Conservation (phyloP, 1,140 invertebrate species). For the Achatina immaculata region DNA sequence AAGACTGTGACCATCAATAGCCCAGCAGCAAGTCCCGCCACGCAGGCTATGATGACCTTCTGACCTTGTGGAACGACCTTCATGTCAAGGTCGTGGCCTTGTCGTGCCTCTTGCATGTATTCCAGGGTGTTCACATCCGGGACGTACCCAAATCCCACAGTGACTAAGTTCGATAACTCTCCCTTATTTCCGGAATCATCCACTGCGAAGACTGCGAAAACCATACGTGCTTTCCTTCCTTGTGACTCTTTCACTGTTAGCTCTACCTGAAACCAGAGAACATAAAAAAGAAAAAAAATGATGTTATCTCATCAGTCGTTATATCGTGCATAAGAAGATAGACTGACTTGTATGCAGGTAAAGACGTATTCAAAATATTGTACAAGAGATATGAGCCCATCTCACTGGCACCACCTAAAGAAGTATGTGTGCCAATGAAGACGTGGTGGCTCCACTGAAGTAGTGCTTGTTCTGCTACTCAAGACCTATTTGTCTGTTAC, state of each 20-base stretch:
- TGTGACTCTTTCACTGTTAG: not conserved
- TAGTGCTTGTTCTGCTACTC: no score
- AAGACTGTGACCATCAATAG: slow-evolving; percentile 30
- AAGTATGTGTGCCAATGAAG: no score
- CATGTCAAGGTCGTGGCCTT: not conserved
- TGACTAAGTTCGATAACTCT: slow-evolving; percentile 75
- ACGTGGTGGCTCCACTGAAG: no score
- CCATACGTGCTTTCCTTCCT: slow-evolving; percentile 47
- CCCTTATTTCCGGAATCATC: slow-evolving; percentile 69
- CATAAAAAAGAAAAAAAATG: not conserved
- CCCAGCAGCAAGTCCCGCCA: slow-evolving; percentile 33
- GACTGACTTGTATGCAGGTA: no score
- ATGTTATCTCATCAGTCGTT: no score
- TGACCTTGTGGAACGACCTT: slow-evolving; percentile 6
- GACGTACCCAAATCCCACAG: slow-evolving; percentile 47
- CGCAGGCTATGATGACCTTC: slow-evolving; percentile 33
- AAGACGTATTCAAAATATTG: no score
- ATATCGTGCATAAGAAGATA: no score
- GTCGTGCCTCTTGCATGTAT: slow-evolving; percentile 14
- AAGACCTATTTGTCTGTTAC: no score
- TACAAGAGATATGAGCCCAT: no score
- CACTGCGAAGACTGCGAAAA: slow-evolving; percentile 74
- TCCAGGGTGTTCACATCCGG: slow-evolving; percentile 33
- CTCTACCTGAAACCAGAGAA: not conserved
- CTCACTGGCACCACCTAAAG: no score